Evolutionary conservation across 2,888 invertebrate genomes (phyloP).

Genomic region (Drosophila bunnanda): DNA sequence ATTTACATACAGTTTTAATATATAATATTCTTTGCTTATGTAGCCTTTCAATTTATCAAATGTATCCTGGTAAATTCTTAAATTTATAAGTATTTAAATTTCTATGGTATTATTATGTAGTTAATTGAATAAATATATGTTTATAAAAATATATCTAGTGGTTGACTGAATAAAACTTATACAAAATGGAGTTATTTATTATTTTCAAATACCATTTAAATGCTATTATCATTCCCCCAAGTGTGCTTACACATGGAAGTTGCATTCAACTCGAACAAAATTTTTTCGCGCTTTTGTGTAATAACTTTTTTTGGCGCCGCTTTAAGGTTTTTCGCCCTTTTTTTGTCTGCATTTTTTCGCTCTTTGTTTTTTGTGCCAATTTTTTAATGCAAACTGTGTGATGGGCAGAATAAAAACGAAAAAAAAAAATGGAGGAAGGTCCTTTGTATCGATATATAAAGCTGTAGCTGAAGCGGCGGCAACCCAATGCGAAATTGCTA

Average conservation of each 20-base stretch:
- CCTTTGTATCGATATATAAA: slow-evolving; percentile 52
- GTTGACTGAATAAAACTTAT: neutral
- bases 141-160: neutral
- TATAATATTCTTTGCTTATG: too few species aligned
- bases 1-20: too few species aligned
- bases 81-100: too few species aligned
- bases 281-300: slow-evolving; percentile 69
- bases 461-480: slow-evolving; percentile 14
- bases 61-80: too few species aligned
- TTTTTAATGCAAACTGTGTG: slow-evolving; percentile 59
- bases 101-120: too few species aligned
- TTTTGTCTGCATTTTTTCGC: slow-evolving; percentile 28
- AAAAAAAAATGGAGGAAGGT: slow-evolving; percentile 5
- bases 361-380: slow-evolving; percentile 57
- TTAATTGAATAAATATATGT: too few species aligned
- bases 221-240: neutral
- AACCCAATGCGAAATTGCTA: slow-evolving; percentile 58
- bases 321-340: slow-evolving; percentile 34
- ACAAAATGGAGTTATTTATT: neutral
- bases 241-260: slow-evolving; percentile 46
- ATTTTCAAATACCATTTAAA: neutral
- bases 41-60: too few species aligned
- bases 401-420: slow-evolving; percentile 11
- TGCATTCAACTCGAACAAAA: slow-evolving; percentile 71
- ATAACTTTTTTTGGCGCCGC: slow-evolving; percentile 60